A percentile compares a stretch with the other conserved stretches of the same genome.
These are phyloP conservation scores for Cheirogaleus major DNA, from an alignment of 2,797 vertebrate genomes.

Conservation along the genomic window DNA sequence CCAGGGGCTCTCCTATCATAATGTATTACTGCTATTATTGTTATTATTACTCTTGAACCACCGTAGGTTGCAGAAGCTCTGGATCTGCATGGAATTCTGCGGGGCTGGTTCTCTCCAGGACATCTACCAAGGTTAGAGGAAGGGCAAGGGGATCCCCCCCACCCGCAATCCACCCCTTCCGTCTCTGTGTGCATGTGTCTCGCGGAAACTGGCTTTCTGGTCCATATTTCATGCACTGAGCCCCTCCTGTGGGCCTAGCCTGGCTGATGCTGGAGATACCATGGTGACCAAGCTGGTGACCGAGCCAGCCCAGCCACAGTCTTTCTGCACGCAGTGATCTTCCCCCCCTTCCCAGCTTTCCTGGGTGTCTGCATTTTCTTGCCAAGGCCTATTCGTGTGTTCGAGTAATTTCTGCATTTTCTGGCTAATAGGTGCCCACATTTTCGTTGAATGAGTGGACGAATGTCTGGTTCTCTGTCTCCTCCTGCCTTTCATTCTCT, in stretches of 20 bases:
- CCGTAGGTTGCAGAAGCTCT: conserved; percentile 90
- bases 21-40: not conserved
- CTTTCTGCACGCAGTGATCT: not conserved
- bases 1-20: not conserved
- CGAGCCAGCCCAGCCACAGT: not conserved
- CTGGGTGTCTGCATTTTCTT: not conserved
- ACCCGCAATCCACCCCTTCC: not conserved
- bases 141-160: not conserved
- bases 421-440: not conserved
- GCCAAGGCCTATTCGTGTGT: not conserved
- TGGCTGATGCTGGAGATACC: not conserved
- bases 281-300: not conserved
- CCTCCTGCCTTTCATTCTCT: not conserved
- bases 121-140: conserved; percentile 91
- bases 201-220: not conserved
- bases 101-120: conserved; percentile 95
- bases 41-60: not conserved
- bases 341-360: not conserved
- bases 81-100: conserved; percentile 98
- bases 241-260: not conserved
- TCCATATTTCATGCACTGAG: not conserved
- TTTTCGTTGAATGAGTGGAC: not conserved
- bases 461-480: not conserved
- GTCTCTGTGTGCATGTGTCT: not conserved
- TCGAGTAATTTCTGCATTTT: conserved; percentile 27